These are phyloP conservation scores for western clawed frog (Xenopus tropicalis) DNA, from an alignment of 2,113 vertebrate species.

Conservation along the genomic window DNA sequence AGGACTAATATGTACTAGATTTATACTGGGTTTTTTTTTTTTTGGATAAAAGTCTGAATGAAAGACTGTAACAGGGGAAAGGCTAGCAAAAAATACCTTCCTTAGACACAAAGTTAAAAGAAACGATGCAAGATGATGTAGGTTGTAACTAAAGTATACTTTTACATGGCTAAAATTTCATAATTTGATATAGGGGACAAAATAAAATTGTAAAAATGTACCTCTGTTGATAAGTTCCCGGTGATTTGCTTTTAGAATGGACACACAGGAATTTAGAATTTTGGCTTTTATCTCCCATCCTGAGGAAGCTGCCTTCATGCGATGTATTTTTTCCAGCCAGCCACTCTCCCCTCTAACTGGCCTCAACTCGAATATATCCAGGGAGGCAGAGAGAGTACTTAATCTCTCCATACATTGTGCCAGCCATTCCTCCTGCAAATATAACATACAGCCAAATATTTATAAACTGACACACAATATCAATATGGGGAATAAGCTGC, in stretches of 20 bases:
- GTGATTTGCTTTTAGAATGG: conserved; percentile 79
- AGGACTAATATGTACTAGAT: no score
- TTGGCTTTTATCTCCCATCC: conserved; percentile 74
- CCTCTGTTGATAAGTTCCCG: conserved; percentile 74
- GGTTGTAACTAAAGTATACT: no score
- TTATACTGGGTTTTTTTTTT: no score
- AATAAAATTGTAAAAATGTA: conserved; percentile 49
- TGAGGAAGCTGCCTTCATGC: conserved; percentile 68
- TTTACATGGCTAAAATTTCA: no score
- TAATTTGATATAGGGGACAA: no score
- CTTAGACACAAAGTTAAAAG: no score
- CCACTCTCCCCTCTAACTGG: conserved; percentile 55
- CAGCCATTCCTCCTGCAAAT: conserved; percentile 72
- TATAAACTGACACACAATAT: no score
- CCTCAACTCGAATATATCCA: conserved; percentile 65
- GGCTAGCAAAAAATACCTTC: no score
- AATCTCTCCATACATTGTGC: conserved; percentile 76
- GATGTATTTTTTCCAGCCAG: conserved; percentile 69
- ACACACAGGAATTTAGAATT: conserved; percentile 76
- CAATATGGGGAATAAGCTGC: no score
- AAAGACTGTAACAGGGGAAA: no score
- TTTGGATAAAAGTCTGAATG: no score
- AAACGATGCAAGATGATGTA: no score
- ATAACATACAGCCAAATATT: background rate
- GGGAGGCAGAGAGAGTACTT: conserved; percentile 65